Percentiles rank a stretch among this genome's conserved stretches.
Conservation (phyloP, 2,113 vertebrate genomes). For the Tragelaphus scriptus region DNA sequence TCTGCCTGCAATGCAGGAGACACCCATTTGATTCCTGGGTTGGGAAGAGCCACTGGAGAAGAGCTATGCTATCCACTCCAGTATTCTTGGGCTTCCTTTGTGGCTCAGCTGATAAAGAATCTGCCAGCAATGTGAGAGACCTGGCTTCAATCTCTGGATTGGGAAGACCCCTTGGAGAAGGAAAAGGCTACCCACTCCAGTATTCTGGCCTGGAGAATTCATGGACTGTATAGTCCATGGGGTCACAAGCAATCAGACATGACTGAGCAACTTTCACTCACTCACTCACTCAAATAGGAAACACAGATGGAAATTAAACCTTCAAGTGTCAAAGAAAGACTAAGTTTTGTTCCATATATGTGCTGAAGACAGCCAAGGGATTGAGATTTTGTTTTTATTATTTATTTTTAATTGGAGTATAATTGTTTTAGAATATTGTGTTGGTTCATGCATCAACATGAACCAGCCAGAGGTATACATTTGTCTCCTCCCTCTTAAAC, state of each 20-base stretch:
- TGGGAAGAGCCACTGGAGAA: neutral
- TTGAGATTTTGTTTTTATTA: neutral
- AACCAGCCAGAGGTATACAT: neutral
- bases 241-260: neutral
- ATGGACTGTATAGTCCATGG: neutral
- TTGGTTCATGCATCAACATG: neutral
- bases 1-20: neutral
- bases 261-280: neutral
- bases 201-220: neutral
- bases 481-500: neutral
- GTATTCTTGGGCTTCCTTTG: neutral
- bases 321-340: neutral
- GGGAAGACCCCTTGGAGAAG: neutral
- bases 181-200: neutral
- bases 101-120: neutral
- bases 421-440: neutral
- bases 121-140: rapidly evolving
- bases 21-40: neutral
- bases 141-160: neutral
- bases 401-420: neutral
- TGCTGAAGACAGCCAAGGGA: neutral
- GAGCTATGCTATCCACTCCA: neutral
- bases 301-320: neutral
- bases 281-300: neutral
- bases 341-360: neutral